Evolutionary conservation across 2,113 vertebrate genomes (phyloP).

Genomic region (Pogona vitticeps): DNA sequence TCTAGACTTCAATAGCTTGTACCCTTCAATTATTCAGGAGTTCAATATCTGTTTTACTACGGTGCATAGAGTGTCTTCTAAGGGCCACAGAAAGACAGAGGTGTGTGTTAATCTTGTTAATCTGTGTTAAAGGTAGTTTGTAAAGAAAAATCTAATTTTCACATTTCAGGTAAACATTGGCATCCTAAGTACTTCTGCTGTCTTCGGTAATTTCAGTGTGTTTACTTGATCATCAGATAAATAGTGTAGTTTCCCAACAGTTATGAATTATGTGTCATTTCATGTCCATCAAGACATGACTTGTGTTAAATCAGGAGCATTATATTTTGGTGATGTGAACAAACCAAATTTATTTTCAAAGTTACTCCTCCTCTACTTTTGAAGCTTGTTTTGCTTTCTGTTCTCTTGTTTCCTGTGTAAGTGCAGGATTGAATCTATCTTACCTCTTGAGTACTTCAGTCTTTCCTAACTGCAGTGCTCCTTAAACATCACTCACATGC

Average conservation of each 20-base stretch:
- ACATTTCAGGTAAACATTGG: not conserved
- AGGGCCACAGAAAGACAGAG: conserved; percentile 65
- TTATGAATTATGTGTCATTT: not conserved
- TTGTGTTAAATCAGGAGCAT: not conserved
- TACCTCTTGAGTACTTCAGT: not conserved
- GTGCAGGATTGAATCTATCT: not conserved
- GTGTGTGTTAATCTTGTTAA: conserved; percentile 44
- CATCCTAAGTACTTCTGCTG: not conserved
- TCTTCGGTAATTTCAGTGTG: not conserved
- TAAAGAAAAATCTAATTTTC: not conserved
- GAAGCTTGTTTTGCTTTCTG: not conserved
- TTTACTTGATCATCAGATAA: not conserved
- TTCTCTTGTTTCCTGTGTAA: not conserved
- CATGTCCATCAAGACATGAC: not conserved
- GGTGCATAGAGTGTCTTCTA: conserved; percentile 83
- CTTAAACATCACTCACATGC: not conserved
- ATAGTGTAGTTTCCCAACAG: not conserved
- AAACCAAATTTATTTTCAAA: not conserved
- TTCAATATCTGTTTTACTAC: conserved; percentile 99
- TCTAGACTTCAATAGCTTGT: conserved; percentile 99
- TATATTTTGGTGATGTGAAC: not conserved
- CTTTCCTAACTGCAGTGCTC: not conserved
- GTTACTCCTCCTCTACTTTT: no score
- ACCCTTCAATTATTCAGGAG: conserved; percentile 98
- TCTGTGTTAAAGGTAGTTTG: not conserved